Conservation (phyloP, 23 tunicate species). For the Halocynthia roretzi region DNA sequence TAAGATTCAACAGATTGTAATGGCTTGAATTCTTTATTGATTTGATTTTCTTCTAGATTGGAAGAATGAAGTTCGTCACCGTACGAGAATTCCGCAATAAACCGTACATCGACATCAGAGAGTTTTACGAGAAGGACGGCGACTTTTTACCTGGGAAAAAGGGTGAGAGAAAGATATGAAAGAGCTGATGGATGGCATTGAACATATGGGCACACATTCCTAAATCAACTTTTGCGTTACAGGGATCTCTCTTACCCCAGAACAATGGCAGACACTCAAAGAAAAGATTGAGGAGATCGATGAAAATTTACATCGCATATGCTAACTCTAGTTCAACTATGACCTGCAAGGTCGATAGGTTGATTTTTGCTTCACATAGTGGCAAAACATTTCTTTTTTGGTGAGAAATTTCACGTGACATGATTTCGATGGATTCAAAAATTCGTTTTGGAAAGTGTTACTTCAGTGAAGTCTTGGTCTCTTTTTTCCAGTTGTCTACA, state of each 20-base stretch:
- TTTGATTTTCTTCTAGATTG: constrained; percentile 27
- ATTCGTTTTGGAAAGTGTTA: too few relatives aligned
- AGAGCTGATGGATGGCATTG: not conserved
- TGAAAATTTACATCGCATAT: constrained; percentile 52
- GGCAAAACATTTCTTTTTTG: too few relatives aligned
- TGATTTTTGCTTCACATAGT: too few relatives aligned
- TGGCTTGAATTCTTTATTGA: too few relatives aligned
- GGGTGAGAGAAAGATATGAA: constrained; percentile 21
- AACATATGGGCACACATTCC: not conserved
- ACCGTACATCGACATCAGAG: constrained; percentile 83
- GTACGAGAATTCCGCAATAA: constrained; percentile 70
- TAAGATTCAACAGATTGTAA: too few relatives aligned
- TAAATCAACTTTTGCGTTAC: not conserved
- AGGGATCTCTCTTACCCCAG: constrained; percentile 56
- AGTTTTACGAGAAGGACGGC: constrained; percentile 86
- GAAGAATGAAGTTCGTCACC: constrained; percentile 77
- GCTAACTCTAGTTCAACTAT: constrained; percentile 13
- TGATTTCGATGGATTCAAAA: too few relatives aligned
- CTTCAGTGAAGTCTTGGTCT: too few relatives aligned
- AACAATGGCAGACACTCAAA: constrained; percentile 78
- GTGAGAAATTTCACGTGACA: too few relatives aligned
- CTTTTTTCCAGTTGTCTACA: too few relatives aligned
- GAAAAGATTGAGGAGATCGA: constrained; percentile 51
- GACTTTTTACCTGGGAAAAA: constrained; percentile 90
- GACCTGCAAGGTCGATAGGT: too few relatives aligned